phyloP scores from a whole-genome alignment of 2,888 invertebrate genomes.

The Sacculina carcini region DNA sequence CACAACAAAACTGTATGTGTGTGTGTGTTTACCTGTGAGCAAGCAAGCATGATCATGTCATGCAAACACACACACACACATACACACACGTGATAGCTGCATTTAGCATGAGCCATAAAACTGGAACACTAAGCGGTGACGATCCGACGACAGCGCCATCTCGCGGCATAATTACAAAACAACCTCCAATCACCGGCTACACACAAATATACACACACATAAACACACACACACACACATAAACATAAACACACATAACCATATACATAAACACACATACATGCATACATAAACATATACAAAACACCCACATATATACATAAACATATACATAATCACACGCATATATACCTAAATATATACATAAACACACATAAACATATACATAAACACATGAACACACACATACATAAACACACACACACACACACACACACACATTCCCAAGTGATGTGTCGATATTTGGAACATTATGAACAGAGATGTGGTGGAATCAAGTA shows the following conservation, averaged over 20 bases:
- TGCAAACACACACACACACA: background rate
- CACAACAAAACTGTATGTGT: background rate
- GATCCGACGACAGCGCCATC: no score
- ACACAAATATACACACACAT: no score
- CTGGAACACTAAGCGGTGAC: background rate
- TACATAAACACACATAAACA: conserved; percentile 5
- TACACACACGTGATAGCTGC: background rate
- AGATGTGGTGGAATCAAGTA: no score
- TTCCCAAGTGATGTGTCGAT: no score
- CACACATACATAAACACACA: background rate
- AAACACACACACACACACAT: background rate
- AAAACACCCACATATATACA: background rate
- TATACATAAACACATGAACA: conserved; percentile 5
- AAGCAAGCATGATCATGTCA: background rate
- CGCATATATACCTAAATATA: background rate
- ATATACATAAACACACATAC: conserved; percentile 2
- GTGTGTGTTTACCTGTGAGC: background rate
- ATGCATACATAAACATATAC: background rate
- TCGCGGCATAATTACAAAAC: no score
- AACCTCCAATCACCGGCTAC: no score
- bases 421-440: background rate
- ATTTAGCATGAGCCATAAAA: background rate
- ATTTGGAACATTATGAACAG: no score
- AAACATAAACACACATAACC: background rate
- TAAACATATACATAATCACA: background rate